A percentile compares a stretch with the other conserved stretches of the same genome.
Conservation (phyloP, 1,140 invertebrate genomes). For the Telenomus remus region DNA sequence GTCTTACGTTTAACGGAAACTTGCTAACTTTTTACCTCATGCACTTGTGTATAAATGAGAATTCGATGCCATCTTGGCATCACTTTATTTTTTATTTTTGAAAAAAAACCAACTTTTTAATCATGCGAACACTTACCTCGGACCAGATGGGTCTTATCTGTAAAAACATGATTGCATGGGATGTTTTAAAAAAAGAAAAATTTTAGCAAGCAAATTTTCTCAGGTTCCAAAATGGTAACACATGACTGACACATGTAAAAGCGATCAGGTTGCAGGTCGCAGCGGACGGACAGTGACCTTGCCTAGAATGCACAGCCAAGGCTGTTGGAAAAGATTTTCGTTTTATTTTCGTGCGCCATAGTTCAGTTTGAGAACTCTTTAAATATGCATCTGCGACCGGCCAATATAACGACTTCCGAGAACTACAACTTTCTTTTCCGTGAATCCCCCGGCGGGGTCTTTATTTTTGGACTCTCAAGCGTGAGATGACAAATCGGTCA, state of each 20-base stretch:
- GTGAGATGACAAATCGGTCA: too few relatives aligned
- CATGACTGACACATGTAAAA: neutral
- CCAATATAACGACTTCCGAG: too few relatives aligned
- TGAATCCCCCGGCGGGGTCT: too few relatives aligned
- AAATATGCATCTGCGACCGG: conserved; percentile 8
- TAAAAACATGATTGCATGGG: too few relatives aligned
- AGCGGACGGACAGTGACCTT: conserved; percentile 59
- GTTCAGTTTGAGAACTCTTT: conserved; percentile 1
- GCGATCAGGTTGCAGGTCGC: neutral
- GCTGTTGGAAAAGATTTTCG: conserved; percentile 41
- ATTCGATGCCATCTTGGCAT: conserved; percentile 16
- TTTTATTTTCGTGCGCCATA: conserved; percentile 16
- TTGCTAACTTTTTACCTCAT: conserved; percentile 10
- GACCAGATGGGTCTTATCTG: too few relatives aligned
- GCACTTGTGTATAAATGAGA: conserved; percentile 16
- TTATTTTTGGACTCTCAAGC: too few relatives aligned
- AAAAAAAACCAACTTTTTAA: too few relatives aligned
- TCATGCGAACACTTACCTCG: too few relatives aligned
- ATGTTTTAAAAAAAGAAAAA: too few relatives aligned
- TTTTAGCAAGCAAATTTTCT: too few relatives aligned
- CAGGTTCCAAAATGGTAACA: neutral
- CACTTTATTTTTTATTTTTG: conserved; percentile 15
- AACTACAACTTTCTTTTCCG: too few relatives aligned
- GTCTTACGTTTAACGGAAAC: conserved; percentile 25
- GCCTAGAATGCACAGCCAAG: conserved; percentile 60